Conservation (phyloP, 2,888 invertebrate species). For the Mythimna lalbum region DNA sequence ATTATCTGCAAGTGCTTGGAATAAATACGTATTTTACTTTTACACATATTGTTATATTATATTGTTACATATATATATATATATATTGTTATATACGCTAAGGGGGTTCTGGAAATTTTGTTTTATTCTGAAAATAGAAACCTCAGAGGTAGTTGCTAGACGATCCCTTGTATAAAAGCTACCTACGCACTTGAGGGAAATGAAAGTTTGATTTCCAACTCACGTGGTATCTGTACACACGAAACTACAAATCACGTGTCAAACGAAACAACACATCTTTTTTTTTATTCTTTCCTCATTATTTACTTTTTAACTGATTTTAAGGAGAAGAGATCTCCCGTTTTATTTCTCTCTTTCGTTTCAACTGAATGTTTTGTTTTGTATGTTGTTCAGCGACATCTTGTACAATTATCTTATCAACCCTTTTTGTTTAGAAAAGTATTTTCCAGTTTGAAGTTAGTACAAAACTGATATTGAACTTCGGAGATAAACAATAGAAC, state of each 20-base stretch:
- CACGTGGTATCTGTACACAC: slow-evolving; percentile 8
- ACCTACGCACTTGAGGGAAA: slow-evolving; percentile 23
- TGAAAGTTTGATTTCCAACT: slow-evolving; percentile 22
- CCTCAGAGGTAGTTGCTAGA: slow-evolving; percentile 10
- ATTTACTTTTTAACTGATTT: no score
- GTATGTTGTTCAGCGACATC: no score
- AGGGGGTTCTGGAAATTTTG: not conserved
- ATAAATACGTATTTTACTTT: not conserved
- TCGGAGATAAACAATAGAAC: no score
- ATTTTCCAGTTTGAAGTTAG: no score
- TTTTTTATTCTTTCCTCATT: not conserved
- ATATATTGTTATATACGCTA: no score
- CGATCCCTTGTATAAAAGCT: slow-evolving; percentile 15
- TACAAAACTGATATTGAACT: no score
- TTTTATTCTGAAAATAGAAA: slow-evolving; percentile 8
- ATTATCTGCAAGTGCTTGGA: not conserved
- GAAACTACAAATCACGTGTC: not conserved
- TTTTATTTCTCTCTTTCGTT: no score
- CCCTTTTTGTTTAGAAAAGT: no score
- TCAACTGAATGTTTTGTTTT: no score
- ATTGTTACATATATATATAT: no score
- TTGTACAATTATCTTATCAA: no score
- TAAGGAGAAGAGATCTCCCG: no score
- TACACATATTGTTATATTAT: not conserved
- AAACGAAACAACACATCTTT: not conserved